Base-by-base conservation (phyloP, 2,888 invertebrate species). In the Drosophila anomalata region DNA sequence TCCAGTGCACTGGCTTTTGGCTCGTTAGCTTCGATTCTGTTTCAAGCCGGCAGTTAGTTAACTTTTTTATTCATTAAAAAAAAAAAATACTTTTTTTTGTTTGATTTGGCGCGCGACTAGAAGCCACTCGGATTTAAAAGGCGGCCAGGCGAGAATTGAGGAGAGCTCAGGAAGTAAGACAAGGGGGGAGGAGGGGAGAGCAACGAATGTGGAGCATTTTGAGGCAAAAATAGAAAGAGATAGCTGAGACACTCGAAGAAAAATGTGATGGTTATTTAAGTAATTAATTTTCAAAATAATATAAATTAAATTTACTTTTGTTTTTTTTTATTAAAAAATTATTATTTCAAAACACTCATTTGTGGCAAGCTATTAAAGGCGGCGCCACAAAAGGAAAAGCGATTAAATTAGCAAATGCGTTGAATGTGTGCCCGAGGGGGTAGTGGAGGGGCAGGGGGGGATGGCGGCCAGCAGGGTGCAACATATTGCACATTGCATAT, bases 371-470 rank as follows among this genome's bases (percentile, higher is more conserved):
- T 36, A 41, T 55, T 46, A 7, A 31, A 52, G 29, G 29, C 24
- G 51, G 47, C 29, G 46, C 33, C 47, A 53, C 39, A 42, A 54
- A 33, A 57, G 55, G 47, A 59, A 52, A 50, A 58, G 54, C 67
- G 69, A 83, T 82, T 82, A 63, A 82, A 87, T 87, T 83, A 85
- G 77, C 83, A 69, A 87, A 77, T 85, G 77, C 79, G 67, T 81
- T 51, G 75, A 22, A 17, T 29, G 42, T 46, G 1, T 17, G 51
- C 20, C 14, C 4, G 47, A 41, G 50, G 20, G 57, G 57, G 39
- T 26, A 24, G 61, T 20, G 29, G 9, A 17, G 17, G 4, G 17
- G 9, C 12, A 33, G 20, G 31, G 29, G 17, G 41, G 39, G 3
- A 22, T 22, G 22, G 22, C 22, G 29, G 29, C 29, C 29, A 29